Base-by-base conservation (phyloP, 1,140 invertebrate species). In the Brachionus rotundiformis region DNA sequence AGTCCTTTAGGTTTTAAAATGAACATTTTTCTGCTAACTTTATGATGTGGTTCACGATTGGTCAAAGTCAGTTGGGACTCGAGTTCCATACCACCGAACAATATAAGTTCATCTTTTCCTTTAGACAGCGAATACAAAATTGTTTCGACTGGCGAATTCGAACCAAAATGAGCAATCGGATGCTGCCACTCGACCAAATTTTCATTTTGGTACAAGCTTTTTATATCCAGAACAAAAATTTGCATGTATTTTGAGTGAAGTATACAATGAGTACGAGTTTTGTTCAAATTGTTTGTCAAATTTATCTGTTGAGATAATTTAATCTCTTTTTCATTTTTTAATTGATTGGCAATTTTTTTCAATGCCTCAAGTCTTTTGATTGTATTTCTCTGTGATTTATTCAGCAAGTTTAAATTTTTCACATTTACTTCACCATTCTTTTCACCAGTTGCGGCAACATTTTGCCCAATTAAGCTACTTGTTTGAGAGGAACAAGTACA, bases 41-140 rank as follows among this genome's bases (percentile, higher is more conserved):
- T 79, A n/a, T 79, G 76, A 13, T 79, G 31, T 33, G 11, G 13
- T 5, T 79, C 10, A 63, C n/a, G n/a, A 27, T 73, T 41, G 29
- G 39, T 59, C 2, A 25, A 31, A 19, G 47, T 54, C 4, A 49
- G 10, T 16, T 49, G 75, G 1, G 76, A 79, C 7, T 79, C 76
- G 10, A 79, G 33, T 41, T 79, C 76, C 76, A 96, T 93, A 75
- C 95, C 95, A 13, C 95, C 95, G 90, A 98, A 98, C 89, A 98
- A 92, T 63, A 98, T 93, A 13, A 98, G 86, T 89, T 98, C 95
- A 19, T 93, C 93, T 85, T 94, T 92, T 59, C 95, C 95, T 73
- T 92, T 90, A 1, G 96, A 92, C 61, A 98, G 89, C 11, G 94
- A 93, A 86, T 96, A 96, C 77, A 96, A 90, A 82, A 96, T 93